phyloP scores from a whole-genome alignment of 2,888 invertebrate genomes.

The Neoitamus cyanurus region DNA sequence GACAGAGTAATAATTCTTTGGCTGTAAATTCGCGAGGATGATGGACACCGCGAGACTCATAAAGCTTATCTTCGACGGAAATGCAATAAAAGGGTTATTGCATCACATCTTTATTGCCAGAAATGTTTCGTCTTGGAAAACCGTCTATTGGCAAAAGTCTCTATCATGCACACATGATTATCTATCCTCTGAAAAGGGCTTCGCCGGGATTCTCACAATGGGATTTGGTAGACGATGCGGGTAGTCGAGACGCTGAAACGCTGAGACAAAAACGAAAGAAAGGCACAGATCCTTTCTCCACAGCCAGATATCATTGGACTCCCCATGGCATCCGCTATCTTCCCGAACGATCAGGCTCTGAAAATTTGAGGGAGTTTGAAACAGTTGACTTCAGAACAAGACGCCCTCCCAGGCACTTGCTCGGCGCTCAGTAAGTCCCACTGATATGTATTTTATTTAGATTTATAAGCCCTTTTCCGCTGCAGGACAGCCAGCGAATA shows the following conservation, averaged over 20 bases:
- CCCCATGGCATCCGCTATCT: neutral
- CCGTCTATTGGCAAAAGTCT: neutral
- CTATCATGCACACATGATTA: conserved; percentile 5
- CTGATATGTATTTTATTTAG: conserved; percentile 5
- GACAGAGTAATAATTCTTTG: neutral
- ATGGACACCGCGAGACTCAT: neutral
- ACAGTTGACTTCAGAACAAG: neutral
- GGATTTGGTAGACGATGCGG: neutral
- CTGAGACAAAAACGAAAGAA: neutral
- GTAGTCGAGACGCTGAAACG: neutral
- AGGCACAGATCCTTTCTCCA: neutral
- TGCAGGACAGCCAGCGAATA: neutral
- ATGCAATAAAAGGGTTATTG: conserved; percentile 32
- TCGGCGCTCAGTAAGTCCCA: neutral
- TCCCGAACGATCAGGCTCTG: neutral
- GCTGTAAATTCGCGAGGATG: neutral
- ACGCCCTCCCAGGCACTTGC: neutral
- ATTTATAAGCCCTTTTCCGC: neutral
- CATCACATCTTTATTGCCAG: neutral
- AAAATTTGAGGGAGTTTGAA: conserved; percentile 5
- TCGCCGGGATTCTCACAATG: neutral
- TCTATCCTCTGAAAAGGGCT: neutral
- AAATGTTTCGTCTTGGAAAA: neutral
- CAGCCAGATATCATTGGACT: neutral
- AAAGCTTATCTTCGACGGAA: neutral